Base-by-base conservation (phyloP, 2,797 vertebrate genomes). In the Sorex maritimensis region DNA sequence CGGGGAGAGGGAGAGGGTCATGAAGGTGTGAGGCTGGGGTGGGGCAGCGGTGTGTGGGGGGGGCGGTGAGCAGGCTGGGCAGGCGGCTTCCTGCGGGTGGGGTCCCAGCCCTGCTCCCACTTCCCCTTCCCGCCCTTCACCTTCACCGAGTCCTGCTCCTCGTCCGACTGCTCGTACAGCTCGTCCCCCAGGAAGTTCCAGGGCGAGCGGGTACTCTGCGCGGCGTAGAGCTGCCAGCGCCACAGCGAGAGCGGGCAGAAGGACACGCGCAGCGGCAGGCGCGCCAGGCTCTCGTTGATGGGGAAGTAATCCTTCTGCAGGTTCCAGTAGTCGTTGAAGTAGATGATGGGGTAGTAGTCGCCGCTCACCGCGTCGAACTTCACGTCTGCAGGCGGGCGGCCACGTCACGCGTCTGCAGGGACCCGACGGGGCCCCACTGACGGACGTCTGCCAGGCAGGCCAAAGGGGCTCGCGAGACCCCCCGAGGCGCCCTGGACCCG, bases 281-380 rank as follows among this genome's bases (percentile, higher is more conserved):
- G 97, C 46, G 96, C 97, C 95, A 99, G 97, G 4, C 98, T 98
- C 5, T 99, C 98, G 0, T 99, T 99, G 96, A 99, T 98, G 81
- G 99, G 98, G 96, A 98, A 99, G 90, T 99, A 99, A 44, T 99
- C 99, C 97, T 99, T 99, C 98, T 99, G 99, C 93, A 99, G 98
- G 98, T 99, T 99, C 99, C 99, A 99, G 98, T 99, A 99, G 96
- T 99, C 99, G 0, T 99, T 99, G 98, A 99, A 99, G 97, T 99
- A 99, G 30, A 99, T 98, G 28, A 99, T 99, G 71, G 99, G 99
- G 96, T 99, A 99, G 97, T 99, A 99, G 95, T 99, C 99, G 0
- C 99, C 99, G 0, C 99, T 99, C 81, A 99, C 98, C 0, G 99
- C 99, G 0, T 99, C 99, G 5, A 99, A 99, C 96, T 99, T 99